A percentile compares a stretch with the other conserved stretches of the same genome.
These are phyloP conservation scores for Cirrhinus molitorella DNA, from an alignment of 2,797 vertebrate genomes.

Conservation along the genomic window DNA sequence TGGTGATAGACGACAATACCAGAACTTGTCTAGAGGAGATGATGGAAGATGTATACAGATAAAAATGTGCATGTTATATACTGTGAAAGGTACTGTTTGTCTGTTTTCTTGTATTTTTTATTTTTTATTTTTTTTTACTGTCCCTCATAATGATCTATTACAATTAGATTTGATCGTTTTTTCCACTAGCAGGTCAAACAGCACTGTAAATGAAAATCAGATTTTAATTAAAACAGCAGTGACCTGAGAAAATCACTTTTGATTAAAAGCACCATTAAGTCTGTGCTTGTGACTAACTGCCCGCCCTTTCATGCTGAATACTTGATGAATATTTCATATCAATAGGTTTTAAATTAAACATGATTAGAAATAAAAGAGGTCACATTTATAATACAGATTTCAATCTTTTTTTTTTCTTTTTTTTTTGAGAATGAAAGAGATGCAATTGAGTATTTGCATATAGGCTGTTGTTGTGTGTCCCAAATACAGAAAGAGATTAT, in stretches of 20 bases:
- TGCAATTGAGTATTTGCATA: neutral
- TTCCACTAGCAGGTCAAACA: neutral
- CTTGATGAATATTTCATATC: conserved; percentile 9
- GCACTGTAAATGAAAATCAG: neutral
- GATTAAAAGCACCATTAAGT: conserved; percentile 1
- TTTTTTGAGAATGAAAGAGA: neutral
- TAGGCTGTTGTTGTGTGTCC: neutral
- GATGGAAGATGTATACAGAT: neutral
- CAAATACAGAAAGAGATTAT: conserved; percentile 1
- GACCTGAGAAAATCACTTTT: conserved; percentile 14
- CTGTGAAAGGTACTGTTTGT: neutral
- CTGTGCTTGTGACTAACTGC: neutral
- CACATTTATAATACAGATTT: neutral
- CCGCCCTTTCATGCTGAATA: neutral
- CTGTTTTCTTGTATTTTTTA: neutral
- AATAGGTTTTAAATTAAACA: neutral
- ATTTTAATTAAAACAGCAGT: neutral
- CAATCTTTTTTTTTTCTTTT: neutral
- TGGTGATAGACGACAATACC: conserved; percentile 88
- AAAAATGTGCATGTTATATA: neutral
- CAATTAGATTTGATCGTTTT: neutral
- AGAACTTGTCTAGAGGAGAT: conserved; percentile 82
- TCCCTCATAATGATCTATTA: neutral
- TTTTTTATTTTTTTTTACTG: neutral
- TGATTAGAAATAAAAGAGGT: conserved; percentile 9